A percentile compares a stretch with the other conserved stretches of the same genome.
Conservation (phyloP, 2,888 invertebrate species). For the Lasioglossum malachurum region DNA sequence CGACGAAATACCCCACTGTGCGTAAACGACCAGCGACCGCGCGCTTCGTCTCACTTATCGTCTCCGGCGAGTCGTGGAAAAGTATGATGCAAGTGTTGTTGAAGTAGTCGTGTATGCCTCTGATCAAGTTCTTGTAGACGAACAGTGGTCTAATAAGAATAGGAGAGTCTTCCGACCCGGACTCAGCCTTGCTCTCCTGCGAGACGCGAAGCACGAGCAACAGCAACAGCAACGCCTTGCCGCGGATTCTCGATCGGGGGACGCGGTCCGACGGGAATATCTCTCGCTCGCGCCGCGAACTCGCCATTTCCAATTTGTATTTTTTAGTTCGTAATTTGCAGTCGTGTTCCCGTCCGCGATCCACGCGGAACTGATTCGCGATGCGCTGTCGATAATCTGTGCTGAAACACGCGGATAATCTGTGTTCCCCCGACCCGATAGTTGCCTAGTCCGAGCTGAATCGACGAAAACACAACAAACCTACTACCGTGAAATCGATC, state of each 20-base stretch:
- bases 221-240: background rate
- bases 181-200: background rate
- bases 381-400: background rate
- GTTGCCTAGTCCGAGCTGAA: constrained; percentile 43
- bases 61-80: constrained; percentile 71
- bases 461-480: constrained; percentile 39
- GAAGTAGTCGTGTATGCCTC: constrained; percentile 78
- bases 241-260: background rate
- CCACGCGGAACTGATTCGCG: background rate
- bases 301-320: background rate
- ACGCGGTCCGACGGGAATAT: background rate
- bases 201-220: background rate
- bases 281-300: background rate
- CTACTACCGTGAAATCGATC: constrained; percentile 20
- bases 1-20: too few relatives aligned
- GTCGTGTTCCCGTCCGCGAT: background rate
- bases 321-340: background rate
- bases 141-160: constrained; percentile 72
- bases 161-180: background rate
- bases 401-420: constrained; percentile 19
- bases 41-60: constrained; percentile 71
- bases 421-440: constrained; percentile 29
- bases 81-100: constrained; percentile 83
- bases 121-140: constrained; percentile 76
- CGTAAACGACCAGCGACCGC: background rate